A percentile compares a stretch with the other conserved stretches of the same genome.
Evolutionary conservation across 2,113 vertebrate species (phyloP).

Genomic region (Diphyllodes magnificus): DNA sequence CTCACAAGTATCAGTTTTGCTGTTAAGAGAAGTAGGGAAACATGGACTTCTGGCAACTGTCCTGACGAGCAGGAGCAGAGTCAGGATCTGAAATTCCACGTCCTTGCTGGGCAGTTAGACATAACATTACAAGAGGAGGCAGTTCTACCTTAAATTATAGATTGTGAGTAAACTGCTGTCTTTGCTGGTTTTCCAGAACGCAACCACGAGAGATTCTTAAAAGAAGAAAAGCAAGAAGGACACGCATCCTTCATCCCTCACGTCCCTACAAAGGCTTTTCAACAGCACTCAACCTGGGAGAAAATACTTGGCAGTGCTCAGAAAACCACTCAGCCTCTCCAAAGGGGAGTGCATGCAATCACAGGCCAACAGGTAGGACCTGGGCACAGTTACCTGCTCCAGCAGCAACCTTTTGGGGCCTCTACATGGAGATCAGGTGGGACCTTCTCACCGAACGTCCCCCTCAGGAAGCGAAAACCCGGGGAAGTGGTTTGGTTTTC

Average conservation of each 20-base stretch:
- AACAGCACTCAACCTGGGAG: not conserved
- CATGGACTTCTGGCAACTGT: not conserved
- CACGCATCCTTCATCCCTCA: not conserved
- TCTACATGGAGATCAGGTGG: not conserved
- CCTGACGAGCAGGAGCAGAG: not conserved
- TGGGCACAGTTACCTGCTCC: not conserved
- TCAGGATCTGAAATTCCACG: not conserved
- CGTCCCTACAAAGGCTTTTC: slow-evolving; percentile 14
- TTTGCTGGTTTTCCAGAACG: not conserved
- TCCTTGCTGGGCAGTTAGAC: not conserved
- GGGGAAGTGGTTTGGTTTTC: not conserved
- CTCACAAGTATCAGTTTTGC: slow-evolving; percentile 19
- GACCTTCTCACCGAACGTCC: not conserved
- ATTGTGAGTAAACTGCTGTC: not conserved
- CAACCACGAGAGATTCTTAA: not conserved
- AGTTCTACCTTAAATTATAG: not conserved
- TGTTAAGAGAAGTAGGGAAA: slow-evolving; percentile 31
- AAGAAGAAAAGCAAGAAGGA: not conserved
- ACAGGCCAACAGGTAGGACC: not conserved
- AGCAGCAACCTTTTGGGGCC: not conserved
- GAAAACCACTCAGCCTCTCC: not conserved
- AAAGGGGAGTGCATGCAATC: not conserved
- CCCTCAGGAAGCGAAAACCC: not conserved
- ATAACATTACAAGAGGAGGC: not conserved
- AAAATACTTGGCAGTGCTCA: not conserved